Conservation (phyloP, 2,797 vertebrate species). For the Parauchenoglanis punctatus region DNA sequence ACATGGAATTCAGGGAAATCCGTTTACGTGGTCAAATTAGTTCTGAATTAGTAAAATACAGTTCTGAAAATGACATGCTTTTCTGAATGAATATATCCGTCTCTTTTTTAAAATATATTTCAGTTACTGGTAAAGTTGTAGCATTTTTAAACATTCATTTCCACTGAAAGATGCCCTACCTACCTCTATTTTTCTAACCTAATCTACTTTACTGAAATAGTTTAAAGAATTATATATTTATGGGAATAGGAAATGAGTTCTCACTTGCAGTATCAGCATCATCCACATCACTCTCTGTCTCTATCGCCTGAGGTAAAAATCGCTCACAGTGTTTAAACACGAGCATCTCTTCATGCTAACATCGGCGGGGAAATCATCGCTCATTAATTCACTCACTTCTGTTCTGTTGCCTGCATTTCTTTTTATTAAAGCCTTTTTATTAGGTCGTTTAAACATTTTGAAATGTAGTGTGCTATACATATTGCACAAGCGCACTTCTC, state of each 20-base stretch:
- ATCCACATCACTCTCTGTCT: background rate
- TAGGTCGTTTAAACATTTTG: background rate
- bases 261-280: background rate
- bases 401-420: background rate
- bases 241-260: background rate
- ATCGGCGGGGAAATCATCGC: background rate
- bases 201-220: background rate
- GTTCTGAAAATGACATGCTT: background rate
- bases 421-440: background rate
- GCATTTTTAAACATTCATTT: background rate
- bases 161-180: background rate
- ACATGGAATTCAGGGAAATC: background rate
- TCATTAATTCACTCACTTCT: background rate
- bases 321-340: background rate
- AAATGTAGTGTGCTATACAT: background rate
- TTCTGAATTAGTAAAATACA: background rate
- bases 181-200: background rate
- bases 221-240: background rate
- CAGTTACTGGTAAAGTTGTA: background rate
- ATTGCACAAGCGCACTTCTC: background rate
- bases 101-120: background rate
- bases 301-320: background rate
- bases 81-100: background rate
- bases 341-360: background rate
- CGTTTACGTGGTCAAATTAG: background rate